These are phyloP conservation scores for Cataglyphis livida DNA, from an alignment of 2,888 invertebrate genomes.

Conservation along the genomic window DNA sequence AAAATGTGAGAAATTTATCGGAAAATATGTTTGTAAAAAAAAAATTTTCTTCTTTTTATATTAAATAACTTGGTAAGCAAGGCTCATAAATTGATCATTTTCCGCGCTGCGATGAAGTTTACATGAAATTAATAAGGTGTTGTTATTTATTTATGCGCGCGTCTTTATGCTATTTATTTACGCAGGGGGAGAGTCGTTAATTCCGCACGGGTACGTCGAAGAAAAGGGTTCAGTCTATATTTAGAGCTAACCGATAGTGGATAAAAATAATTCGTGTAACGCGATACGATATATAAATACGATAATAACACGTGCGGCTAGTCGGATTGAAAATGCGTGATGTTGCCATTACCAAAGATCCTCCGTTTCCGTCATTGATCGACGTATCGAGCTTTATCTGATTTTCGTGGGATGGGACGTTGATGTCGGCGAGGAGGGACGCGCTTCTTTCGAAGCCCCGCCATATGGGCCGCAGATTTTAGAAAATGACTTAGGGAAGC, in stretches of 20 bases:
- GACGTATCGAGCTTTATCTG: constrained; percentile 36
- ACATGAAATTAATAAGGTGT: constrained; percentile 27
- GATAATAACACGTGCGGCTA: constrained; percentile 48
- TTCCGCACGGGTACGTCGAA: constrained; percentile 67
- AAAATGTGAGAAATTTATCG: neutral
- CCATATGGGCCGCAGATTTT: constrained; percentile 45
- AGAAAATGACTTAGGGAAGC: constrained; percentile 40
- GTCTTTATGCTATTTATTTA: constrained; percentile 57
- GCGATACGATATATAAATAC: constrained; percentile 44
- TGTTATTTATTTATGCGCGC: constrained; percentile 33
- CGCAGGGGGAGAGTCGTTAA: constrained; percentile 66
- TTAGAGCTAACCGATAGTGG: constrained; percentile 58
- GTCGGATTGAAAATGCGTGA: constrained; percentile 7
- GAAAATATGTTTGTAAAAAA: neutral
- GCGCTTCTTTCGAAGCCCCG: constrained; percentile 19
- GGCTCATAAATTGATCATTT: constrained; percentile 10
- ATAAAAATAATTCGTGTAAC: constrained; percentile 69
- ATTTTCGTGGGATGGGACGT: constrained; percentile 18
- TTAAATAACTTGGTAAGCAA: neutral
- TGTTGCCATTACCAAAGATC: constrained; percentile 11
- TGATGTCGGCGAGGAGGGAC: neutral
- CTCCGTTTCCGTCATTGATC: constrained; percentile 14
- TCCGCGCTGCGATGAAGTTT: neutral
- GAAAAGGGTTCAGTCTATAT: constrained; percentile 64
- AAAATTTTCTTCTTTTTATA: neutral